Evolutionary conservation across 2,113 vertebrate genomes (phyloP).

Genomic region (Setophaga coronata): DNA sequence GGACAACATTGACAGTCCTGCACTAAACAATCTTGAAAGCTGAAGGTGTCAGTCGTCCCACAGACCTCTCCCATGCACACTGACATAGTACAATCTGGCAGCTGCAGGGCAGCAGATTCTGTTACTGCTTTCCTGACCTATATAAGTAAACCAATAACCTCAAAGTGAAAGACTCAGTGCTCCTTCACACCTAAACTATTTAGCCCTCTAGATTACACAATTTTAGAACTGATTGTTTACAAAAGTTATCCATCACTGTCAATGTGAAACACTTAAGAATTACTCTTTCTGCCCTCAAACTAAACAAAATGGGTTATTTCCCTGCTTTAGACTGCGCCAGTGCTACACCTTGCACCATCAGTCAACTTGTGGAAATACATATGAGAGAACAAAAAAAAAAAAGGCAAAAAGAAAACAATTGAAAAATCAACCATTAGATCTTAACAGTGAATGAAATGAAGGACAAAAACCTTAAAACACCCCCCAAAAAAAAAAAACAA

Average conservation of each 20-base stretch:
- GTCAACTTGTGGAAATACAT: neutral
- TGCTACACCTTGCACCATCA: neutral
- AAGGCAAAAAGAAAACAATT: neutral
- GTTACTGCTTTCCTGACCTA: conserved; percentile 14
- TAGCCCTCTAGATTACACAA: neutral
- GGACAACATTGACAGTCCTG: neutral
- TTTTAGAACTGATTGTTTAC: neutral
- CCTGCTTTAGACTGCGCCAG: neutral
- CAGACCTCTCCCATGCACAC: neutral
- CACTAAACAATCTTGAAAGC: neutral
- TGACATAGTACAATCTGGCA: neutral
- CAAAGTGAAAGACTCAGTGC: neutral
- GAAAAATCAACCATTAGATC: neutral
- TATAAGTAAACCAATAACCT: neutral
- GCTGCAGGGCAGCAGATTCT: conserved; percentile 16
- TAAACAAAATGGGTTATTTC: neutral
- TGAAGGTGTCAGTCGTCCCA: neutral
- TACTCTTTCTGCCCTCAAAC: neutral
- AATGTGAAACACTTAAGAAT: neutral
- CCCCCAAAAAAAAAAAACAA: neutral
- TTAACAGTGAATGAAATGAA: neutral
- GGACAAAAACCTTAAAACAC: neutral
- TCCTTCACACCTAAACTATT: neutral
- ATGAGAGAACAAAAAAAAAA: neutral
- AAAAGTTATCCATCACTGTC: neutral